Conservation (phyloP, 2,113 vertebrate species). For the Mystacornis crossleyi region DNA sequence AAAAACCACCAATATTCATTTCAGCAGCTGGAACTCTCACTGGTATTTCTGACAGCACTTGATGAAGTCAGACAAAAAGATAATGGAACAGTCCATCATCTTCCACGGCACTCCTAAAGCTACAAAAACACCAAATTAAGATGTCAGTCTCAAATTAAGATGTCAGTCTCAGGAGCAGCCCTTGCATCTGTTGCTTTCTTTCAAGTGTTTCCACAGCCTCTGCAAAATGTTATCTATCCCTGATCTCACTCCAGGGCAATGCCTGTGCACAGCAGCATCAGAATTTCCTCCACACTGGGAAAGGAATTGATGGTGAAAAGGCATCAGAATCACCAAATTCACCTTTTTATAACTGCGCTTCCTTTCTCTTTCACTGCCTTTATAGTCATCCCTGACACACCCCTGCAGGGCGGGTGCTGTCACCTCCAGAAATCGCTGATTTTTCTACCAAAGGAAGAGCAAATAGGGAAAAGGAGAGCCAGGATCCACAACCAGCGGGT, state of each 20-base stretch:
- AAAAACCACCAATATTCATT: background rate
- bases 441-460: background rate
- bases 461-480: background rate
- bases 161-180: background rate
- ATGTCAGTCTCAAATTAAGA: background rate
- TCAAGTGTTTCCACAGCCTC: background rate
- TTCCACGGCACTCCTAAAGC: background rate
- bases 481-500: background rate
- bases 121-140: background rate
- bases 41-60: constrained; percentile 18
- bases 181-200: background rate
- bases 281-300: background rate
- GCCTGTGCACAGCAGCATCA: background rate
- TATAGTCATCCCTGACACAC: background rate
- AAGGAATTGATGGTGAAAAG: background rate
- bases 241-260: background rate
- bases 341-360: background rate
- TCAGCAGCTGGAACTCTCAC: background rate
- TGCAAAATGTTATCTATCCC: background rate
- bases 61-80: constrained; percentile 10
- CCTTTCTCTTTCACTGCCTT: background rate
- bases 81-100: background rate
- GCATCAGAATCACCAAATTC: background rate
- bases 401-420: background rate
- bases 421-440: background rate